These are phyloP conservation scores for Melanotaenia maccullochi DNA, from an alignment of 2,797 vertebrate species.

Conservation along the genomic window DNA sequence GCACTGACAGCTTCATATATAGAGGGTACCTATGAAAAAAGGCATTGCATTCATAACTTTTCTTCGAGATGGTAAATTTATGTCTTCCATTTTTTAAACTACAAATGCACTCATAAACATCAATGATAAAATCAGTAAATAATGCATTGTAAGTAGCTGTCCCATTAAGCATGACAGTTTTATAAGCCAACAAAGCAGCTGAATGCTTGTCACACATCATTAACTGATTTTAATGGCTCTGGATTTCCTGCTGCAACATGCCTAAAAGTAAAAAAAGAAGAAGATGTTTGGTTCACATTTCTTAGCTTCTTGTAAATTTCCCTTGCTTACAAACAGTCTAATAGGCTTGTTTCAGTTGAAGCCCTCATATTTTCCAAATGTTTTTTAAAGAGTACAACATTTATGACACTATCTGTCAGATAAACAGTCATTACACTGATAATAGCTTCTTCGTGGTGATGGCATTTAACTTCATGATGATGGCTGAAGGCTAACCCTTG, in stretches of 20 bases:
- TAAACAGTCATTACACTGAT: conserved; percentile 1
- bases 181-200: not conserved
- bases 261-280: not conserved
- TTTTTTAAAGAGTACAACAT: not conserved
- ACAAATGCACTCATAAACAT: not conserved
- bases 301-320: not conserved
- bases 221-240: conserved; percentile 7
- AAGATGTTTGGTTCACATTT: not conserved
- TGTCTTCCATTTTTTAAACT: too few relatives aligned
- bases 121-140: not conserved
- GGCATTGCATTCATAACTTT: not conserved
- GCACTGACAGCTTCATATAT: too few relatives aligned
- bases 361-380: not conserved
- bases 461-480: conserved; percentile 22
- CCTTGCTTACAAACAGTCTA: not conserved
- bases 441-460: conserved; percentile 3
- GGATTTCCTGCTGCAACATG: not conserved
- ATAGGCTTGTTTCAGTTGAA: not conserved
- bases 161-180: not conserved
- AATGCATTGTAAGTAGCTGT: not conserved
- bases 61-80: not conserved
- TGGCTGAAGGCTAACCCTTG: conserved; percentile 4
- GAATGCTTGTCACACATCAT: not conserved
- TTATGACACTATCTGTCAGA: not conserved
- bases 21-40: not conserved